Percentiles rank a stretch among this genome's conserved stretches.
Evolutionary conservation across 2,113 vertebrate genomes (phyloP).

Genomic region (Sialia sialis): DNA sequence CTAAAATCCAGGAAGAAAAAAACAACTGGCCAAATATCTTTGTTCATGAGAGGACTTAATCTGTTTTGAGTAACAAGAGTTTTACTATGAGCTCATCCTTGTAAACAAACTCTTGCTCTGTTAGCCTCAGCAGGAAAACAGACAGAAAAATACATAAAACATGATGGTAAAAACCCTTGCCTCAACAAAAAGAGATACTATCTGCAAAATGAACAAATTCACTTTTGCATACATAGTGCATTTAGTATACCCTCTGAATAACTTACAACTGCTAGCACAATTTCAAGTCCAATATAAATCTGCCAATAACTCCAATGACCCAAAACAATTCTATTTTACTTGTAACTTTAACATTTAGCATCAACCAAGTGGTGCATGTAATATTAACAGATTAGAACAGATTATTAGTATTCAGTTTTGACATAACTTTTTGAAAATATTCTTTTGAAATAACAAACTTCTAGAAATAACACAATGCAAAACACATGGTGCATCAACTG

Average conservation of each 20-base stretch:
- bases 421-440: background rate
- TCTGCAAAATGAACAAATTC: background rate
- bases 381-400: background rate
- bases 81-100: background rate
- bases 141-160: background rate
- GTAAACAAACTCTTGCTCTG: background rate
- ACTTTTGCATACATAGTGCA: background rate
- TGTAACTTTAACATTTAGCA: background rate
- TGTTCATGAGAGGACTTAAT: background rate
- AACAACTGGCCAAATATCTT: background rate
- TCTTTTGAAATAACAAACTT: background rate
- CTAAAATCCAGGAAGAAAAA: background rate
- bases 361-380: background rate
- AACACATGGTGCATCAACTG: background rate
- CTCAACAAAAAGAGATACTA: background rate
- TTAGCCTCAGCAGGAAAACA: background rate
- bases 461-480: background rate
- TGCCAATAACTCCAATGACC: background rate
- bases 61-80: background rate
- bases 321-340: background rate
- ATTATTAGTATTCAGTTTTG: background rate
- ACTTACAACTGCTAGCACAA: background rate
- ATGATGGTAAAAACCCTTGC: background rate
- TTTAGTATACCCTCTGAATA: background rate
- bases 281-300: background rate